Conservation (phyloP, 2,888 invertebrate species). For the Tetragonula carbonaria region DNA sequence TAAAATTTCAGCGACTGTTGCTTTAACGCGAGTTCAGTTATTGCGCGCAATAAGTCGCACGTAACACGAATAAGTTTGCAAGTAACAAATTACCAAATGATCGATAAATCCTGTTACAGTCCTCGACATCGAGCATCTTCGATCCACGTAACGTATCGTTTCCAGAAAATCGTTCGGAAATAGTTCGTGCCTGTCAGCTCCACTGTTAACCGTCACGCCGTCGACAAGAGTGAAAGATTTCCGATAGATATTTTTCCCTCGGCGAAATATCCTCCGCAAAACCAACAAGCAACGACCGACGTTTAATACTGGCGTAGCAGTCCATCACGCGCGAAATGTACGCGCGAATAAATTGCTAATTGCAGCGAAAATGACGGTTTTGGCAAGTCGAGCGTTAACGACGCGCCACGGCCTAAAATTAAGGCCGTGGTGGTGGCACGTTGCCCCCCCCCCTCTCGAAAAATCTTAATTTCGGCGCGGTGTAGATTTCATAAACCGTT, state of each 20-base stretch:
- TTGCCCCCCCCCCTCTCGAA: constrained; percentile 4
- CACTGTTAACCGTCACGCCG: background rate
- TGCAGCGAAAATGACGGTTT: constrained; percentile 10
- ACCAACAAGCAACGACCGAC: background rate
- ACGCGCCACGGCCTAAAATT: constrained; percentile 7
- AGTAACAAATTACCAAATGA: constrained; percentile 46
- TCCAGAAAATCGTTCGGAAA: constrained; percentile 47
- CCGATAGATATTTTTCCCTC: background rate
- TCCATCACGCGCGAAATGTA: background rate
- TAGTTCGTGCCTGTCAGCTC: constrained; percentile 39
- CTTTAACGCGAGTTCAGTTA: constrained; percentile 56
- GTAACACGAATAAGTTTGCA: constrained; percentile 39
- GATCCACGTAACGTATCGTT: constrained; percentile 53
- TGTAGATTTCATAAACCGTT: constrained; percentile 55
- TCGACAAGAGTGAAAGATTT: background rate
- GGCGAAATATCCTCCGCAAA: background rate
- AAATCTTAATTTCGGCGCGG: constrained; percentile 50
- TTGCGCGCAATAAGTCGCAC: constrained; percentile 49
- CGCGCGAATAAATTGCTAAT: constrained; percentile 18
- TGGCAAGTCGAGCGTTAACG: constrained; percentile 39
- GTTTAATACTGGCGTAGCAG: too few relatives aligned
- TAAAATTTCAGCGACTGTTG: constrained; percentile 19
- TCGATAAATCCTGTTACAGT: constrained; percentile 39
- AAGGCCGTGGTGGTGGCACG: background rate
- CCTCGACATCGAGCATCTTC: constrained; percentile 32